Evolutionary conservation across 1,140 invertebrate species (phyloP), one percentile per base, ranked within the genome.

Genomic region (Mylabris phalerata): DNA sequence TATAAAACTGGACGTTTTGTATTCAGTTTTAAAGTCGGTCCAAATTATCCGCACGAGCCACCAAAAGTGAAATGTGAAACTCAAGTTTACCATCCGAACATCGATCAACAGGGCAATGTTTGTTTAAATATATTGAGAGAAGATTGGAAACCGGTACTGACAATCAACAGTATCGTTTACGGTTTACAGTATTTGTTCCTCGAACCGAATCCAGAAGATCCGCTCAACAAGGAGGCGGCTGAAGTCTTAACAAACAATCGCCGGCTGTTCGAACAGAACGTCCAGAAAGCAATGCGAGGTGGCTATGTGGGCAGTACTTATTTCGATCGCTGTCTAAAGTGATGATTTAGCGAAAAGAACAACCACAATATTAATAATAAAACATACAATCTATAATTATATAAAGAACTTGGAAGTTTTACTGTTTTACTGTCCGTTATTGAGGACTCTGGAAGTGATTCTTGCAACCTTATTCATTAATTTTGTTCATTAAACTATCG

Each of bases 111-210:
- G 73, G 93, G 93, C 48, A 95, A 96, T 79, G 92, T 96, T 4
- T 96, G 93, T 71, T 78, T 96, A 49, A 96, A 96, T 77, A 96
- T 96, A 71, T 77, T 96, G 57, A 82, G 95, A 71, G 95, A 98
- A 85, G 95, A 98, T 78, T 98, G 95, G 95, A 98, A 98, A 77
- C 95, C 95, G 60, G 95, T 98, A 57, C 82, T 98, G 52, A 98
- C 95, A 44, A 94, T 98, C 63, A 98, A 96, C 76, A 95, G 95
- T 57, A 94, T 98, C 77, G 92, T 98, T 48, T 98, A 98, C 83
- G 95, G 95, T 63, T 81, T 98, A 64, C 95, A 98, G 73, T 98
- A 96, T 84, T 84, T 98, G 65, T 98, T 98, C 73, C 79, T 98
- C 82, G 96, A 98, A 80, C 96, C 96, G 46, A 98, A 98, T 79